Evolutionary conservation across 1,140 invertebrate genomes (phyloP), one percentile per base, ranked within the genome.

Genomic region (Druon quercuslanigerum): DNA sequence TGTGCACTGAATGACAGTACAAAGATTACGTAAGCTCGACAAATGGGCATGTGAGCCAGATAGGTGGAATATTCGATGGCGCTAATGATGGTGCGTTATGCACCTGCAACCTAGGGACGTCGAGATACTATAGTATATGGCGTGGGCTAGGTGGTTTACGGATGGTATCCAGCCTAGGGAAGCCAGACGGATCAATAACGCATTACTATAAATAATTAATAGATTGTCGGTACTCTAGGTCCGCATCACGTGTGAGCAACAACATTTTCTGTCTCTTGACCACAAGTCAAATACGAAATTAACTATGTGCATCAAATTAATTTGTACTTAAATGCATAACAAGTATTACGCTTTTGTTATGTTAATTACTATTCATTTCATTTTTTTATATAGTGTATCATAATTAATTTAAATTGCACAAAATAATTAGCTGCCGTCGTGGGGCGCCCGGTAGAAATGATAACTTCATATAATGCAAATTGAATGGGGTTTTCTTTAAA

Each of bases 181-280:
- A 83, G 79, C 87, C 87, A 87, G 86, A 90, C 87, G 85, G 87
- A 89, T 91, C 89, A 85, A 91, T 91, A 90, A 87, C 86, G 85
- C 88, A 91, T 91, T 90, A 89, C 86, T 85, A 89, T 90, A 89
- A 91, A 91, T 91, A 90, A 90, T 90, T 90, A 90, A 90, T 90
- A 84, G 75, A 51, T 75, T 79, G 51, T 56, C 54, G 78, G 78
- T 84, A 82, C 77, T 74, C 74, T 75, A 85, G 79, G 76, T 79
- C 77, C 76, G 72, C 79, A 74, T 83, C 83, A 79, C 78, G 79
- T 70, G 79, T 81, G 79, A 82, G 75, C 51, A 78, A 77, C 52
- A 71, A 25, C 19, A 74, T 71, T 73, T 71, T 57, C 52, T 72
- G 72, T 51, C 75, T 84, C 79, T 82, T 74, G 79, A 77, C 77